Conservation (phyloP, 2,113 vertebrate genomes). For the Eupsittula cactorum region DNA sequence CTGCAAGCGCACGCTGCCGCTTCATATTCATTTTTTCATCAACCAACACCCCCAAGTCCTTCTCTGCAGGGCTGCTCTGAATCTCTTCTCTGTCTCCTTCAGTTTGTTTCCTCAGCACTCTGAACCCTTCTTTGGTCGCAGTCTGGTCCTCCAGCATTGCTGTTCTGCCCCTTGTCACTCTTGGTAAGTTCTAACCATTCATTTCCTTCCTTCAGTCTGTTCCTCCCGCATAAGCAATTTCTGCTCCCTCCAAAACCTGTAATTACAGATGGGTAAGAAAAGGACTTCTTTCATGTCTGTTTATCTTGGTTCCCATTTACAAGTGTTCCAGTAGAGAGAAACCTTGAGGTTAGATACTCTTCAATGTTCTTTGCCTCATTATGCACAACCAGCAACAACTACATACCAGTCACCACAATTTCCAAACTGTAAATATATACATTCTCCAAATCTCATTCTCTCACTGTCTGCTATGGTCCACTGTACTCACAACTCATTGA, state of each 20-base stretch:
- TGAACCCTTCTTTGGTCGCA: background rate
- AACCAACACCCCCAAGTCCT: too few species aligned
- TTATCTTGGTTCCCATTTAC: background rate
- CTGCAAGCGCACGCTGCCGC: too few species aligned
- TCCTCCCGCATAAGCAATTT: background rate
- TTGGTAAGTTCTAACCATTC: background rate
- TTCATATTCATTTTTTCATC: too few species aligned
- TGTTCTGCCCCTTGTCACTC: background rate
- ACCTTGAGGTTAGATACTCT: background rate
- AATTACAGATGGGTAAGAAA: background rate
- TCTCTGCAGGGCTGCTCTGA: too few species aligned
- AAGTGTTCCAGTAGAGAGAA: background rate
- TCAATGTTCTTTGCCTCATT: background rate
- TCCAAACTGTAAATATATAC: background rate
- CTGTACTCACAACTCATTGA: background rate
- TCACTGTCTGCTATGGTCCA: background rate
- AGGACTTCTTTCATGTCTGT: background rate
- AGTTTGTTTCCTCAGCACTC: background rate
- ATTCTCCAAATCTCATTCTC: background rate
- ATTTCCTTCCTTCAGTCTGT: background rate
- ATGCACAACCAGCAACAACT: background rate
- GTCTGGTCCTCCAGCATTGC: background rate
- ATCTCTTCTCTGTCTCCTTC: background rate
- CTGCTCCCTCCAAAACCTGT: background rate
- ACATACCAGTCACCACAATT: background rate